Evolutionary conservation across 2,113 vertebrate genomes (phyloP), one percentile per base, ranked within the genome.

Genomic region (Micronycteris hirsuta): DNA sequence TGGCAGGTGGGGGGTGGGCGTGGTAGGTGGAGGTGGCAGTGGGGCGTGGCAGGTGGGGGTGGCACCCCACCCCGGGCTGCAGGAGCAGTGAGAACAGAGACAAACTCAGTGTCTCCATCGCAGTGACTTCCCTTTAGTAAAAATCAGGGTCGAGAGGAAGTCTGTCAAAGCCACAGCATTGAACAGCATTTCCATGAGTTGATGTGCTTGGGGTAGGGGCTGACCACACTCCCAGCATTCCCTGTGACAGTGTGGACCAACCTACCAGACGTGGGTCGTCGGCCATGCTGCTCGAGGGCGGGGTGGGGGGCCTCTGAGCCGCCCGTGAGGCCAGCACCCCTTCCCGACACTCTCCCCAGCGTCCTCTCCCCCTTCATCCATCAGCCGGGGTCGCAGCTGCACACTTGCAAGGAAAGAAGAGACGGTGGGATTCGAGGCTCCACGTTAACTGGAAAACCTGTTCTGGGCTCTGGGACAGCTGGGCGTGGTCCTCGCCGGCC

Each of bases 61-160:
- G 67, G 8, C 14, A 68, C 17, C 17, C 5, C 0, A 5, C 0
- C 1, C n/a, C 13, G 1, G 33, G 2, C 47, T 7, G 16, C 41
- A 17, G 9, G 16, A 41, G 7, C 43, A 19, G 41, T 24, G 54
- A 31, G 36, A 2, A 41, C 24, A 28, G 36, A 26, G 58, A 8
- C 16, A 2, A 41, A 43, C 7, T 19, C 24, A 28, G 7, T 28
- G 7, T 86, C 54, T 33, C 12, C 14, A 13, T 17, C 1, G 1
- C 2, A 4, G 0, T 4, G 0, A 16, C 16, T 41, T 38, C 58
- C 26, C 56, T 47, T 45, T 0, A 56, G 61, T 26, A 33, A 56
- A 70, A 28, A 14, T 28, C 3, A 2, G 7, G 83, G 22, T 65
- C 54, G 58, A 49, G 20, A 76, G 74, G 36, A 33, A 17, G 43